These are phyloP conservation scores for Mercenaria mercenaria DNA, from an alignment of 1,140 invertebrate species.

Conservation along the genomic window DNA sequence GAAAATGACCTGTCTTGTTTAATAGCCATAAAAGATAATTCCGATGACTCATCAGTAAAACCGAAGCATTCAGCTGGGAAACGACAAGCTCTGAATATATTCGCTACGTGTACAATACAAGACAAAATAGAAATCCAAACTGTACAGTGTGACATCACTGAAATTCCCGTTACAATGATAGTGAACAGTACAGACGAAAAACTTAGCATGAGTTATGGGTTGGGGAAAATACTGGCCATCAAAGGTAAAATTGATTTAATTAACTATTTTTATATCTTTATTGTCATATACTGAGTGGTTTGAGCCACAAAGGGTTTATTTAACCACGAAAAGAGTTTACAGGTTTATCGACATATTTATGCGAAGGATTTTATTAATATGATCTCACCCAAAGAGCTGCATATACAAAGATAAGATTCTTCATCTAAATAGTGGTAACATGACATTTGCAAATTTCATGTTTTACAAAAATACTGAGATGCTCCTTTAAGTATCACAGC, in stretches of 20 bases:
- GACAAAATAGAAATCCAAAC: neutral
- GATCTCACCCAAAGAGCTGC: too few species aligned
- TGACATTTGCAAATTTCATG: too few species aligned
- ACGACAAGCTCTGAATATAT: neutral
- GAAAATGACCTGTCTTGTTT: neutral
- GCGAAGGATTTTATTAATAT: too few species aligned
- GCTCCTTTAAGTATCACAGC: too few species aligned
- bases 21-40: neutral
- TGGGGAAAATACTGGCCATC: neutral
- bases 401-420: too few species aligned
- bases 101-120: neutral
- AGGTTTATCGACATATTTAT: too few species aligned
- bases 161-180: neutral
- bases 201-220: neutral
- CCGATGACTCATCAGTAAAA: neutral
- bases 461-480: too few species aligned
- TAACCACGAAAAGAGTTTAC: too few species aligned
- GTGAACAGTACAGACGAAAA: neutral
- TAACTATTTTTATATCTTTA: too few species aligned
- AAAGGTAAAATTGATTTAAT: neutral
- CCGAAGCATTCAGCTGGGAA: neutral
- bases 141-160: neutral
- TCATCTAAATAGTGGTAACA: too few species aligned
- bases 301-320: too few species aligned
- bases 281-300: too few species aligned